Conservation (phyloP, 1,140 invertebrate genomes). For the Meloidogyne floridensis region DNA sequence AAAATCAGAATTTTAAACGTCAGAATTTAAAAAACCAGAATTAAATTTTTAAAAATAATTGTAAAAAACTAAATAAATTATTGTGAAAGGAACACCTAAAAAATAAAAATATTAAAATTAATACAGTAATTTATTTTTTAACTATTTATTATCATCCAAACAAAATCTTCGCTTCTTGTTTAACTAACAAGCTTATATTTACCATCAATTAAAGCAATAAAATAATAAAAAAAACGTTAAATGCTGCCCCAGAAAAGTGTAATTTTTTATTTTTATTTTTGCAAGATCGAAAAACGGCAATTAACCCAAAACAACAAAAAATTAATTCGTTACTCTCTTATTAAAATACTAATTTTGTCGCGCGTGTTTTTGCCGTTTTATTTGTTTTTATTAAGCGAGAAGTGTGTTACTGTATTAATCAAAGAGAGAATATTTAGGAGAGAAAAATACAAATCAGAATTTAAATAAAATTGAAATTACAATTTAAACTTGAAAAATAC, state of each 20-base stretch:
- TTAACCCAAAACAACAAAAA: slow-evolving; percentile 9
- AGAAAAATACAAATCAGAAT: background rate
- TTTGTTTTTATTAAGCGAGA: background rate
- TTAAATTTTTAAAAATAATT: no score
- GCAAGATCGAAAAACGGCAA: background rate
- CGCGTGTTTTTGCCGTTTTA: background rate
- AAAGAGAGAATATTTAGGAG: background rate
- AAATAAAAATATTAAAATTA: background rate
- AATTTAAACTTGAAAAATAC: no score
- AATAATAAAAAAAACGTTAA: background rate
- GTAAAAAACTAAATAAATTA: no score
- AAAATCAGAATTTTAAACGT: background rate
- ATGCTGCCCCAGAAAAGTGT: slow-evolving; percentile 1
- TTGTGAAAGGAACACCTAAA: no score
- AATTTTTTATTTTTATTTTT: background rate
- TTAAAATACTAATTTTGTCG: background rate
- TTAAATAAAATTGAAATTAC: background rate
- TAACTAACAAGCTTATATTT: background rate
- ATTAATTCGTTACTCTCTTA: background rate
- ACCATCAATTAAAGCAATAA: background rate
- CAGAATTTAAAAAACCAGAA: no score
- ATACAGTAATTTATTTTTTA: background rate
- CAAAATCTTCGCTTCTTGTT: background rate
- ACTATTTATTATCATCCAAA: no score
- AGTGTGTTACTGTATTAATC: background rate